Percentiles rank a stretch among this genome's conserved stretches.
phyloP scores from a whole-genome alignment of 2,888 invertebrate species.

The Alcis repandata region DNA sequence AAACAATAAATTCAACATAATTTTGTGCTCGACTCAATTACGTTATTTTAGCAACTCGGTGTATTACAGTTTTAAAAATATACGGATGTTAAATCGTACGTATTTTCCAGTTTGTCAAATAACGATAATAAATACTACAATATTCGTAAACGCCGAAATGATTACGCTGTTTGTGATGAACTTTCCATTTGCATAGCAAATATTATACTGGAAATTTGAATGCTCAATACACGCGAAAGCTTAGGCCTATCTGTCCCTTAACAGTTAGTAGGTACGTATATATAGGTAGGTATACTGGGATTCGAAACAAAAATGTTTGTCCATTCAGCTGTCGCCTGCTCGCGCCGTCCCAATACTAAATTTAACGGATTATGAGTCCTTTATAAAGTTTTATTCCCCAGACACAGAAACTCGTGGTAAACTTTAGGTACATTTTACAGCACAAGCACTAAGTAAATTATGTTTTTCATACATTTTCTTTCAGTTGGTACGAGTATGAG shows the following conservation, averaged over 20 bases:
- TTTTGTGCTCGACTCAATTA: too few relatives aligned
- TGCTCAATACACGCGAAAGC: background rate
- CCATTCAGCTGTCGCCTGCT: slow-evolving; percentile 14
- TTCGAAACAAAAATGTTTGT: slow-evolving; percentile 24
- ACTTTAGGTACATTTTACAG: background rate
- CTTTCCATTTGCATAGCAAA: too few relatives aligned
- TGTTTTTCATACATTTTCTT: background rate
- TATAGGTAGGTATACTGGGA: background rate
- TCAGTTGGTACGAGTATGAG: background rate
- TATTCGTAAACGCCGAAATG: too few relatives aligned
- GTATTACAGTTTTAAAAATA: too few relatives aligned
- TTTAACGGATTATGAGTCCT: slow-evolving; percentile 20
- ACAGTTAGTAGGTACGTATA: background rate
- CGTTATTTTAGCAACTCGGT: too few relatives aligned
- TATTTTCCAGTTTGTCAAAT: too few relatives aligned
- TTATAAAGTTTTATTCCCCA: slow-evolving; percentile 7
- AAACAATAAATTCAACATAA: too few relatives aligned
- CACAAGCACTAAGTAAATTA: background rate
- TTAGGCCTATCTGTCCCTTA: background rate
- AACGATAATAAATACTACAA: too few relatives aligned
- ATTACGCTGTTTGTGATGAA: too few relatives aligned
- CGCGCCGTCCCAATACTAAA: slow-evolving; percentile 4
- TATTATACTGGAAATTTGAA: background rate
- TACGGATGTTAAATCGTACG: too few relatives aligned
- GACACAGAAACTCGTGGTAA: slow-evolving; percentile 4